Conservation (phyloP, 1,140 invertebrate species). For the Drosophila mauritiana region DNA sequence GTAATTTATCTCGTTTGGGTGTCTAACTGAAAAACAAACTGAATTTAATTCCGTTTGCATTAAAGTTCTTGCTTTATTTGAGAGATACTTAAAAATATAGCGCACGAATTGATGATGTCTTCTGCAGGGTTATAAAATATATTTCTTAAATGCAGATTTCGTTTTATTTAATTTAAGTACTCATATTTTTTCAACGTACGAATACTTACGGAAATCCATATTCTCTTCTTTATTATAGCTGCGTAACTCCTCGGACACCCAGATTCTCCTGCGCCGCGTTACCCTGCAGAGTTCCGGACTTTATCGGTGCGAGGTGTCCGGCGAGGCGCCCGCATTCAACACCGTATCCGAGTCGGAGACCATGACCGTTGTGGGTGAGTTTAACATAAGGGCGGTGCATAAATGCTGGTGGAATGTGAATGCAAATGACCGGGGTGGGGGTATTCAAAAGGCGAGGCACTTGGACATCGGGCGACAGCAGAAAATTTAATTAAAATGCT, state of each 20-base stretch:
- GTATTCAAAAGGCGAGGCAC: background rate
- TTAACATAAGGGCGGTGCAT: constrained; percentile 19
- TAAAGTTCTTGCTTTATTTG: background rate
- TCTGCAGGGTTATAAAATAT: too few species aligned
- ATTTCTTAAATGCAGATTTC: too few species aligned
- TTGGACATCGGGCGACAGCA: constrained; percentile 52
- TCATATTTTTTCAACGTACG: too few species aligned
- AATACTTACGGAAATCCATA: too few species aligned
- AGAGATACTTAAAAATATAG: too few species aligned
- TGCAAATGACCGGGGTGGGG: background rate
- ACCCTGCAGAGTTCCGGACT: constrained; percentile 89
- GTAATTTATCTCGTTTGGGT: constrained; percentile 61
- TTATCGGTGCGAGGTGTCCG: constrained; percentile 92
- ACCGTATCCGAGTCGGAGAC: constrained; percentile 90
- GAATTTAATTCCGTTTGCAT: background rate
- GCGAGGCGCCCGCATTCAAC: constrained; percentile 90
- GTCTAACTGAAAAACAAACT: constrained; percentile 1
- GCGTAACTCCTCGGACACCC: constrained; percentile 88
- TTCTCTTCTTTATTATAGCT: constrained; percentile 85
- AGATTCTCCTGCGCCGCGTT: constrained; percentile 88
- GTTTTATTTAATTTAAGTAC: too few species aligned
- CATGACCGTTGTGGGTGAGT: constrained; percentile 91
- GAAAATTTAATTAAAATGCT: constrained; percentile 82
- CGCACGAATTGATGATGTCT: too few species aligned
- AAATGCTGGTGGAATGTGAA: background rate